Percentiles rank a stretch among this genome's conserved stretches.
Conservation (phyloP, 2,888 invertebrate species). For the Pherbina coryleti region DNA sequence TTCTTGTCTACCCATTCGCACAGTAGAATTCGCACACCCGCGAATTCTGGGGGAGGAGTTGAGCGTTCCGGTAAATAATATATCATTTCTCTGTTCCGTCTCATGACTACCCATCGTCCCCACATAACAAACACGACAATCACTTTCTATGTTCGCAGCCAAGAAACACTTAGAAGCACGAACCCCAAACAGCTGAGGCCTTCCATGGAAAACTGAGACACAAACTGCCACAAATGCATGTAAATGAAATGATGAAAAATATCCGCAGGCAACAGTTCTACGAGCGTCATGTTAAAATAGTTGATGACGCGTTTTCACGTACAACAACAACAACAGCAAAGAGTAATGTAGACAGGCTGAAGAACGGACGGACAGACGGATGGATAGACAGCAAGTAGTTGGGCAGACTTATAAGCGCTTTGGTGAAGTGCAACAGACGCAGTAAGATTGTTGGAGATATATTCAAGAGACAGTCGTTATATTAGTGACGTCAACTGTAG, state of each 20-base stretch:
- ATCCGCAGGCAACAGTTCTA: constrained; percentile 28
- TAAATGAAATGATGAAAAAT: constrained; percentile 15
- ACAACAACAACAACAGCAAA: constrained; percentile 5
- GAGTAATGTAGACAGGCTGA: background rate
- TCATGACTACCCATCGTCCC: too few relatives aligned
- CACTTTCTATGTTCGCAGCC: constrained; percentile 32
- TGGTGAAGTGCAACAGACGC: background rate
- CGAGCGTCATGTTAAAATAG: constrained; percentile 36
- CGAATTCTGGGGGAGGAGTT: too few relatives aligned
- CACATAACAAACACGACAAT: background rate
- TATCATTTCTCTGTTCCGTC: too few relatives aligned
- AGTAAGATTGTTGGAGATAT: background rate
- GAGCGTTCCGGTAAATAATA: too few relatives aligned
- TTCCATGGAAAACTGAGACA: background rate
- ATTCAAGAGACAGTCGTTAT: background rate
- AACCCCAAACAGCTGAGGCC: background rate
- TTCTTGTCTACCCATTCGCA: too few relatives aligned
- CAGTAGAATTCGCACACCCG: too few relatives aligned
- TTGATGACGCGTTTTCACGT: constrained; percentile 39
- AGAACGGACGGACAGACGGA: background rate
- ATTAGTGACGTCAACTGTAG: constrained; percentile 27
- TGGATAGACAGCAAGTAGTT: background rate
- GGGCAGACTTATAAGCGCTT: background rate
- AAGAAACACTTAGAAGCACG: constrained; percentile 17
- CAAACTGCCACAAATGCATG: background rate